Evolutionary conservation across 2,888 invertebrate genomes (phyloP).

Genomic region (Harpagoxenus sublaevis): DNA sequence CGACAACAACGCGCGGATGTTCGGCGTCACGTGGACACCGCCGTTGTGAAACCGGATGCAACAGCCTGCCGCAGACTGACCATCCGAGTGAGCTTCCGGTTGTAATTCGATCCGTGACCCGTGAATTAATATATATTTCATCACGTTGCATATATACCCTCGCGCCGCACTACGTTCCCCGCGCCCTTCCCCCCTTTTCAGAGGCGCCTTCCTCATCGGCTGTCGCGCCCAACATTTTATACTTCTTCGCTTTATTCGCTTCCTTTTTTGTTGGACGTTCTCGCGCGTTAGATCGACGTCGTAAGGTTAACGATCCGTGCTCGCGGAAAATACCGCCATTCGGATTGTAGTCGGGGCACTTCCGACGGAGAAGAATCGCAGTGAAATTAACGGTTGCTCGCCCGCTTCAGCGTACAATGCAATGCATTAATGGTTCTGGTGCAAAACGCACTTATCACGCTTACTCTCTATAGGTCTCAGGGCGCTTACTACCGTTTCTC

Average conservation of each 20-base stretch:
- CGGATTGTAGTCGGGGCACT: constrained; percentile 24
- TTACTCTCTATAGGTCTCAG: constrained; percentile 17
- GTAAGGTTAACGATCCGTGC: constrained; percentile 50
- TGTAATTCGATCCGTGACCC: constrained; percentile 75
- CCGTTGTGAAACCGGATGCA: constrained; percentile 79
- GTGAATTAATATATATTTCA: constrained; percentile 84
- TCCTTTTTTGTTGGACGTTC: constrained; percentile 35
- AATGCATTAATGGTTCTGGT: constrained; percentile 45
- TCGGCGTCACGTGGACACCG: constrained; percentile 65
- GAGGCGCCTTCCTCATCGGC: constrained; percentile 56
- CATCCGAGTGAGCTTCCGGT: constrained; percentile 79
- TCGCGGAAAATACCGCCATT: constrained; percentile 45
- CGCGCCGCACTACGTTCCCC: constrained; percentile 41
- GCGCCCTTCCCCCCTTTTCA: constrained; percentile 9
- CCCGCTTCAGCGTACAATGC: constrained; percentile 36
- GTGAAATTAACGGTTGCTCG: constrained; percentile 49
- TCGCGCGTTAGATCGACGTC: constrained; percentile 48
- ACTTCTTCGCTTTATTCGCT: constrained; percentile 50
- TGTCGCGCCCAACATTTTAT: constrained; percentile 57
- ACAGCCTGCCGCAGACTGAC: constrained; percentile 81
- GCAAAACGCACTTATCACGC: constrained; percentile 48
- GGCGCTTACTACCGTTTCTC: constrained; percentile 3
- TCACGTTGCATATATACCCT: constrained; percentile 72
- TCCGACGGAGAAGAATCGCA: constrained; percentile 39
- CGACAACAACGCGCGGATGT: constrained; percentile 46